phyloP scores from a whole-genome alignment of 1,140 invertebrate genomes.

The Leguminivora glycinivorella region DNA sequence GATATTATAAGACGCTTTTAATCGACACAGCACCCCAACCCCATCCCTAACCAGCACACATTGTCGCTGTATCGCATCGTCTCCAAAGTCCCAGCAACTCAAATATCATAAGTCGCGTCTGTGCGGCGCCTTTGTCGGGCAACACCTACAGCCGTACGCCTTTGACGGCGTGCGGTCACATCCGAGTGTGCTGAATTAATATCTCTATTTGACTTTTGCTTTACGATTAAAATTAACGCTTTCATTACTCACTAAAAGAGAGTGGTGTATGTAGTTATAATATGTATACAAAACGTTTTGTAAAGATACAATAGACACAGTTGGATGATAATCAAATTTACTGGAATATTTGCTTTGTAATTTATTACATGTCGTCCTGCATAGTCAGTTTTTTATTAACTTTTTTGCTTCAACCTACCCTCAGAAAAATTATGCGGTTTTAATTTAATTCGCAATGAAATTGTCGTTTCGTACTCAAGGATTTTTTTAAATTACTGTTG shows the following conservation, averaged over 20 bases:
- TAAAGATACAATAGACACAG: not conserved
- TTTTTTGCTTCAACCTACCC: too few species aligned
- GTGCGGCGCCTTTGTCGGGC: conserved; percentile 37
- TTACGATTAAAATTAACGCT: not conserved
- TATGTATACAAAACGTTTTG: too few species aligned
- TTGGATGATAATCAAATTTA: too few species aligned
- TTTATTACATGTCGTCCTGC: too few species aligned
- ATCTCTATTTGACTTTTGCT: conserved; percentile 17
- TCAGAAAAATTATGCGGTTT: too few species aligned
- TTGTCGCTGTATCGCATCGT: conserved; percentile 4
- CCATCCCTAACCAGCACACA: conserved; percentile 15
- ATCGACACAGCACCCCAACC: conserved; percentile 5
- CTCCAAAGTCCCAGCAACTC: conserved; percentile 40
- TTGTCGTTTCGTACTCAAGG: too few species aligned
- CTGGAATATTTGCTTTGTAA: too few species aligned
- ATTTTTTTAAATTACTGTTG: too few species aligned
- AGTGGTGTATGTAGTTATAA: not conserved
- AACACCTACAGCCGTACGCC: conserved; percentile 58
- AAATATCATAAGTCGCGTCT: conserved; percentile 59
- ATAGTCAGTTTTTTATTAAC: too few species aligned
- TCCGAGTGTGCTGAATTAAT: conserved; percentile 33
- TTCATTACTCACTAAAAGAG: not conserved
- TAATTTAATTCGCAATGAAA: too few species aligned
- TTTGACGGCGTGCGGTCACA: conserved; percentile 53
- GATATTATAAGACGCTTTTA: not conserved